Percentiles rank a stretch among this genome's conserved stretches.
These are phyloP conservation scores for Melanogrammus aeglefinus DNA, from an alignment of 2,797 vertebrate genomes.

Conservation along the genomic window DNA sequence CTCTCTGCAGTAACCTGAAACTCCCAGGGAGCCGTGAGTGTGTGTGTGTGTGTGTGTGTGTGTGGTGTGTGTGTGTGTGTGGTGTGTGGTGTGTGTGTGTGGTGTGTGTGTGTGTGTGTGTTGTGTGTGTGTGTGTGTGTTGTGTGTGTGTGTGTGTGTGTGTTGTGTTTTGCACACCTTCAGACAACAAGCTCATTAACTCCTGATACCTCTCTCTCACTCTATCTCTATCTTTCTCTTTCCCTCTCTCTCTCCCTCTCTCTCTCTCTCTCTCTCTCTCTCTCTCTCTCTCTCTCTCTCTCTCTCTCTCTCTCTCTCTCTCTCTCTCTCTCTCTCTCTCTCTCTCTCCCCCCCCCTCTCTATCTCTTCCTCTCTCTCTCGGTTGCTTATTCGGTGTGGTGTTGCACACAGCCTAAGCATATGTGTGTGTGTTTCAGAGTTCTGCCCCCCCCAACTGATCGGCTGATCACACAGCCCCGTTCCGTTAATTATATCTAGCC, in stretches of 20 bases:
- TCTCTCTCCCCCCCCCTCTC: too few relatives aligned
- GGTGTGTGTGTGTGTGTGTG: slow-evolving; percentile 12
- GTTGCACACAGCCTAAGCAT: slow-evolving; percentile 8
- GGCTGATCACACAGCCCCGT: slow-evolving; percentile 20
- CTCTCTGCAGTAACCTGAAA: slow-evolving; percentile 52
- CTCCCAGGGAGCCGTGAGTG: slow-evolving; percentile 44
- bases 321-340: neutral
- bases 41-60: slow-evolving; percentile 17
- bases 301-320: neutral
- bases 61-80: too few relatives aligned
- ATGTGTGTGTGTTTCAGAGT: neutral
- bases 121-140: slow-evolving; percentile 23
- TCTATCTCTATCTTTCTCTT: neutral
- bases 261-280: too few relatives aligned
- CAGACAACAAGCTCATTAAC: slow-evolving; percentile 42
- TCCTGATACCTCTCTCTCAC: slow-evolving; percentile 20
- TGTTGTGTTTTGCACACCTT: neutral
- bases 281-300: slow-evolving; percentile 1
- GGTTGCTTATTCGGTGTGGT: slow-evolving; percentile 21
- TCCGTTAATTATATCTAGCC: slow-evolving; percentile 30
- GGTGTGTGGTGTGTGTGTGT: neutral
- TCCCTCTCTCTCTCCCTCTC: too few relatives aligned
- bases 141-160: too few relatives aligned
- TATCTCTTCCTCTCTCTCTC: too few relatives aligned
- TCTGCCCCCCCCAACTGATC: neutral